Conservation (phyloP, 2,113 vertebrate genomes). For the Seriola quinqueradiata region DNA sequence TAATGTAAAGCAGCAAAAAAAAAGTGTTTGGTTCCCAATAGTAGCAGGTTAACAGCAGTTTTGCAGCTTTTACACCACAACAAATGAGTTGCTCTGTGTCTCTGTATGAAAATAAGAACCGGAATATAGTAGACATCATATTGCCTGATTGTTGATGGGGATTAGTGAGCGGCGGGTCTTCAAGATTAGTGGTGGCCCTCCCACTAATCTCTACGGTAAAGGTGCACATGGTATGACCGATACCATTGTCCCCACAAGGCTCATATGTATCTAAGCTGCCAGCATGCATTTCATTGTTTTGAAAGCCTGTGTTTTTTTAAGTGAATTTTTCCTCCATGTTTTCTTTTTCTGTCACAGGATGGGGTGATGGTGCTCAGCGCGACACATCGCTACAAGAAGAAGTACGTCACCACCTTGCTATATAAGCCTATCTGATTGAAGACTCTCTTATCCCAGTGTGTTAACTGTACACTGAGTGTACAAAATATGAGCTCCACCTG, state of each 20-base stretch:
- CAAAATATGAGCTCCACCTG: slow-evolving; percentile 46
- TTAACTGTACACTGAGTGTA: slow-evolving; percentile 48
- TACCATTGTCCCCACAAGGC: not conserved
- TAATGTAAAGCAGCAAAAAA: not conserved
- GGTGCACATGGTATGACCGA: slow-evolving; percentile 12
- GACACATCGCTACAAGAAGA: slow-evolving; percentile 98
- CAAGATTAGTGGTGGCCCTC: slow-evolving; percentile 10
- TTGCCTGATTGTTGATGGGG: not conserved
- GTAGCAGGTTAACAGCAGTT: not conserved
- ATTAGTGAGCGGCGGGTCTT: slow-evolving; percentile 2
- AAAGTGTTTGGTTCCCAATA: not conserved
- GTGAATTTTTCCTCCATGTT: not conserved
- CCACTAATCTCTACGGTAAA: not conserved
- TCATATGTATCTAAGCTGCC: not conserved
- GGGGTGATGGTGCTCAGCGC: slow-evolving; percentile 98
- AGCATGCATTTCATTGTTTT: not conserved
- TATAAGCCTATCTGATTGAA: slow-evolving; percentile 86
- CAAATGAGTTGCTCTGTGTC: not conserved
- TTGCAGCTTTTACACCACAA: not conserved
- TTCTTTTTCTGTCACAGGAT: slow-evolving; percentile 82
- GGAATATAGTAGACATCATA: not conserved
- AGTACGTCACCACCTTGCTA: slow-evolving; percentile 95
- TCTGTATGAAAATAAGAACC: not conserved
- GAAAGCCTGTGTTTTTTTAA: not conserved
- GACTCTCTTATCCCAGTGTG: slow-evolving; percentile 5